Percentiles rank a stretch among this genome's conserved stretches.
phyloP scores from a whole-genome alignment of 2,888 invertebrate species.

The Allacma fusca region DNA sequence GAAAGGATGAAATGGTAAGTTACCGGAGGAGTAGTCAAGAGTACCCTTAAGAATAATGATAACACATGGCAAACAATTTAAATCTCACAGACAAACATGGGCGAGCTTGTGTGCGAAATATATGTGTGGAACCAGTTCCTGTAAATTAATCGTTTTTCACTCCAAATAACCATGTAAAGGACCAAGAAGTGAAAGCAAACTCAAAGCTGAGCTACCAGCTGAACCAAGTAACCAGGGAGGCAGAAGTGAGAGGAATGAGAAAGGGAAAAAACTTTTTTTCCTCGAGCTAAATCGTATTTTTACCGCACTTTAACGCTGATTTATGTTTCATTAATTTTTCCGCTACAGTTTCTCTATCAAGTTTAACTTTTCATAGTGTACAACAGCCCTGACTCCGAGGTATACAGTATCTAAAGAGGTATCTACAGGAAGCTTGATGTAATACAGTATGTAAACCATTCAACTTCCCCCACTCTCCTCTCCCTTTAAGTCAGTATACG shows the following conservation, averaged over 20 bases:
- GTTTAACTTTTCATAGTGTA: not conserved
- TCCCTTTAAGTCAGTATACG: not conserved
- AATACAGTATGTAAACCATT: too few species aligned
- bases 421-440: too few species aligned
- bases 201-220: too few species aligned
- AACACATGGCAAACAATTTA: not conserved
- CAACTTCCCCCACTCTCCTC: not conserved
- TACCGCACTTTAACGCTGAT: conserved; percentile 30
- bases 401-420: too few species aligned
- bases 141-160: too few species aligned
- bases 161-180: too few species aligned
- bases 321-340: conserved; percentile 42
- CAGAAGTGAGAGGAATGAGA: too few species aligned
- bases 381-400: not conserved
- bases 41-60: not conserved
- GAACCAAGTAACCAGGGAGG: too few species aligned
- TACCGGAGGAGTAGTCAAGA: not conserved
- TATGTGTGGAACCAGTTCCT: too few species aligned
- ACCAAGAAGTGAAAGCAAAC: too few species aligned
- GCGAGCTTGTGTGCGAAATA: too few species aligned
- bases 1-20: conserved; percentile 1
- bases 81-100: not conserved
- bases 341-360: not conserved
- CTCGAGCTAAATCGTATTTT: conserved; percentile 4
- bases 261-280: not conserved